Conservation (phyloP, 2,113 vertebrate genomes). For the Brachionichthys hirsutus region DNA sequence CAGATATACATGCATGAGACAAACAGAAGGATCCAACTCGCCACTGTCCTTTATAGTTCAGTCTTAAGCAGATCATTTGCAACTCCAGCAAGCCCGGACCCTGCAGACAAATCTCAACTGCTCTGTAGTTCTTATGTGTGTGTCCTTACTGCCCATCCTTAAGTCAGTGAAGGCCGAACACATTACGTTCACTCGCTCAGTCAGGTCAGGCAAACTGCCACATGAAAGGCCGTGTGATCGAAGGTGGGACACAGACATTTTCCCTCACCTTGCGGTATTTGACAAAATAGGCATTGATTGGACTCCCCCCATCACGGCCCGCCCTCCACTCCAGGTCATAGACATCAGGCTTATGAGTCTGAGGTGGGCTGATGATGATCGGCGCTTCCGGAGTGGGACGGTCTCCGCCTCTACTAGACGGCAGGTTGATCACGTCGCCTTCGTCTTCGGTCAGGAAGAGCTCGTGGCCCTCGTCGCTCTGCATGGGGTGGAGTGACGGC, state of each 20-base stretch:
- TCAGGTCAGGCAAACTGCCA: neutral
- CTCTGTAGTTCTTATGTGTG: conserved; percentile 41
- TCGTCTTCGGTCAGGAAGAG: conserved; percentile 51
- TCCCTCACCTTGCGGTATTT: conserved; percentile 93
- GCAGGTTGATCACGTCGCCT: conserved; percentile 13
- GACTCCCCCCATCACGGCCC: conserved; percentile 84
- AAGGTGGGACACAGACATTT: neutral
- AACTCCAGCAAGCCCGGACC: conserved; percentile 11
- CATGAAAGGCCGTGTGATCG: neutral
- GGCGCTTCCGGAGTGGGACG: conserved; percentile 86
- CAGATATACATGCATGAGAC: conserved; percentile 34
- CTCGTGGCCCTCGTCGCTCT: conserved; percentile 73
- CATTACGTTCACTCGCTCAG: neutral
- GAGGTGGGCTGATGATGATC: conserved; percentile 93
- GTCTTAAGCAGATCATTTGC: conserved; percentile 64
- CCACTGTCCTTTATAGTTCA: too few relatives aligned
- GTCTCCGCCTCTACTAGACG: conserved; percentile 45
- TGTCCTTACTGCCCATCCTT: conserved; percentile 37
- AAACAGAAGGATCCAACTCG: conserved; percentile 25
- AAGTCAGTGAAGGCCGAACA: conserved; percentile 8
- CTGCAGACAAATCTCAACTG: conserved; percentile 53
- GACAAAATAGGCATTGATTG: conserved; percentile 92
- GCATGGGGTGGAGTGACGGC: conserved; percentile 67
- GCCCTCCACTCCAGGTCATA: conserved; percentile 92
- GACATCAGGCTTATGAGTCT: conserved; percentile 85